phyloP scores from a whole-genome alignment of 2,888 invertebrate genomes.

The Heliconius ismenius region DNA sequence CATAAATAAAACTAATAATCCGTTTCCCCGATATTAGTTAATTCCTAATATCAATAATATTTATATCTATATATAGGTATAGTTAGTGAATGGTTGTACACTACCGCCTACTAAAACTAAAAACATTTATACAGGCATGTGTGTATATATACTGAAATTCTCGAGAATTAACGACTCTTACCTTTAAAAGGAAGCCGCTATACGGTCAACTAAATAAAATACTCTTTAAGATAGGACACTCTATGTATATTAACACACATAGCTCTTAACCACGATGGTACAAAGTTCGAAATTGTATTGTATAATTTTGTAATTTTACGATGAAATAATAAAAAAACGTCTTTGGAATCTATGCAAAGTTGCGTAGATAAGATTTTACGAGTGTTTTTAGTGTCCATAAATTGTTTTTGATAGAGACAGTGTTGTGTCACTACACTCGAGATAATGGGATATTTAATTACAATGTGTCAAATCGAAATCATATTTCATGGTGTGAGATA shows the following conservation, averaged over 20 bases:
- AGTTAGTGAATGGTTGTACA: too few species aligned
- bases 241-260: neutral
- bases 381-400: constrained; percentile 34
- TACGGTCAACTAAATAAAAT: constrained; percentile 16
- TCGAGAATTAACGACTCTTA: constrained; percentile 1
- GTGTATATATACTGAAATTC: constrained; percentile 6
- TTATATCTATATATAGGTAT: too few species aligned
- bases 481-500: neutral
- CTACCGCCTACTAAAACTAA: neutral
- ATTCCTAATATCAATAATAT: too few species aligned
- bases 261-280: neutral
- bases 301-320: constrained; percentile 3
- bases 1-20: too few species aligned
- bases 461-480: constrained; percentile 7
- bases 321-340: constrained; percentile 29
- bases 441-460: constrained; percentile 20
- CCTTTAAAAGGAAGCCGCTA: constrained; percentile 11
- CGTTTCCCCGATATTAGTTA: too few species aligned
- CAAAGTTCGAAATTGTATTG: constrained; percentile 19
- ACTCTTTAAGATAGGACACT: neutral
- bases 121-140: neutral
- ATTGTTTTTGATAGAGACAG: constrained; percentile 32
- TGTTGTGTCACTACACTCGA: constrained; percentile 16
- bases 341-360: constrained; percentile 36
- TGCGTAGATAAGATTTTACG: constrained; percentile 33